These are phyloP conservation scores for Scaptomyza flava DNA, from an alignment of 2,888 invertebrate genomes.

Conservation along the genomic window DNA sequence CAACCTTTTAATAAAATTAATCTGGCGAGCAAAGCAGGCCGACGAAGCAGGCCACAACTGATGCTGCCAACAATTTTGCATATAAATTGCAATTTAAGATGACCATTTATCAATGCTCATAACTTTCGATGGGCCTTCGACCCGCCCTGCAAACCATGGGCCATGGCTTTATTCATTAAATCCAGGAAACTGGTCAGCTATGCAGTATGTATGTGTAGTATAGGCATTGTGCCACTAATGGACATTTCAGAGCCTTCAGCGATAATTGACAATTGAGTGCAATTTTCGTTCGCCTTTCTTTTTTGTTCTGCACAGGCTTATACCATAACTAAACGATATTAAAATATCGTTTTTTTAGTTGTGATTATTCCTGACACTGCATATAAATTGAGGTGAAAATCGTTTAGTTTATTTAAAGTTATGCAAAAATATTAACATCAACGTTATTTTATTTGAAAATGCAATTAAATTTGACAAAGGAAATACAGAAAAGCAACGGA, in stretches of 20 bases:
- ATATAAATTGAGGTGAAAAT: not conserved
- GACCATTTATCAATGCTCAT: conserved; percentile 60
- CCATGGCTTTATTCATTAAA: conserved; percentile 47
- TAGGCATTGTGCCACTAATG: conserved; percentile 12
- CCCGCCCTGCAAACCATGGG: conserved; percentile 6
- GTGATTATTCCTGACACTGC: not conserved
- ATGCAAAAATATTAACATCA: not conserved
- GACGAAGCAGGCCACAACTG: conserved; percentile 22
- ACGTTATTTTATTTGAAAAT: not conserved
- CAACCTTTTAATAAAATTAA: conserved; percentile 73
- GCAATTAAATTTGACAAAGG: not conserved
- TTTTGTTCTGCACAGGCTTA: not conserved
- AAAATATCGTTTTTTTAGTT: not conserved
- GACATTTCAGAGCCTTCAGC: conserved; percentile 12
- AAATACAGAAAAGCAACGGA: not conserved
- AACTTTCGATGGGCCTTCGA: conserved; percentile 42
- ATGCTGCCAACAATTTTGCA: conserved; percentile 56
- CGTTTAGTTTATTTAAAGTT: not conserved
- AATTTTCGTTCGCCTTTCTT: not conserved
- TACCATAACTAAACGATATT: conserved; percentile 2
- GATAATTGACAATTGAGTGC: conserved; percentile 33
- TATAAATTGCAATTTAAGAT: conserved; percentile 64
- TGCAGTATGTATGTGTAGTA: conserved; percentile 1
- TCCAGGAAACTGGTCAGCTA: conserved; percentile 1
- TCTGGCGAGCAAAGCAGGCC: conserved; percentile 30